Conservation (phyloP, 2,797 vertebrate genomes). For the Denticeps clupeoides region DNA sequence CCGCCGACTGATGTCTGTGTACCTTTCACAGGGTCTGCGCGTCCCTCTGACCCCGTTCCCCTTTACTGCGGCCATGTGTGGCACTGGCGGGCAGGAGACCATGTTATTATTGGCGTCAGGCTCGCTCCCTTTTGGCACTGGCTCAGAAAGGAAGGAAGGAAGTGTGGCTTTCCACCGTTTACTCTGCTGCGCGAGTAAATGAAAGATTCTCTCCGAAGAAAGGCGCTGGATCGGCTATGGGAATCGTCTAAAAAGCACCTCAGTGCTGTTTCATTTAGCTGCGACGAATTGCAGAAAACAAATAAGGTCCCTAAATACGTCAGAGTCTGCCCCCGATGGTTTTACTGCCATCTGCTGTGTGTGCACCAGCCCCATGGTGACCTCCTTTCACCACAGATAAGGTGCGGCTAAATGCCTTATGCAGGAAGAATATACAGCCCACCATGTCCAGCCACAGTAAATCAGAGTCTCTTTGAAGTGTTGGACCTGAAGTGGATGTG, state of each 20-base stretch:
- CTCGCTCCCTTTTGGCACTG: slow-evolving; percentile 7
- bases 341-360: slow-evolving; percentile 1
- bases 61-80: neutral
- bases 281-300: neutral
- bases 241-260: neutral
- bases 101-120: slow-evolving; percentile 12
- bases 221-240: neutral
- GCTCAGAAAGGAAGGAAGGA: slow-evolving; percentile 13
- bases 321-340: neutral
- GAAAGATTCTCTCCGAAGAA: neutral
- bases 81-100: neutral
- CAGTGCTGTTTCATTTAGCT: slow-evolving; percentile 5
- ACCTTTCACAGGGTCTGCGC: slow-evolving; percentile 6
- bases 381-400: slow-evolving; percentile 1
- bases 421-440: slow-evolving; percentile 2
- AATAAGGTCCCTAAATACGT: no score
- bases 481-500: neutral
- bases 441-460: slow-evolving; percentile 17
- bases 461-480: slow-evolving; percentile 31
- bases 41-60: neutral
- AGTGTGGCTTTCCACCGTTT: slow-evolving; percentile 11
- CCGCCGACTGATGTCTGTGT: slow-evolving; percentile 1
- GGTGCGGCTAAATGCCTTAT: slow-evolving; percentile 1
- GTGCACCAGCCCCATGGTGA: slow-evolving; percentile 3
- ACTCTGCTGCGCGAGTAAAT: slow-evolving; percentile 12